Evolutionary conservation across 2,113 vertebrate genomes (phyloP).

Genomic region (Fregetta grallaria): DNA sequence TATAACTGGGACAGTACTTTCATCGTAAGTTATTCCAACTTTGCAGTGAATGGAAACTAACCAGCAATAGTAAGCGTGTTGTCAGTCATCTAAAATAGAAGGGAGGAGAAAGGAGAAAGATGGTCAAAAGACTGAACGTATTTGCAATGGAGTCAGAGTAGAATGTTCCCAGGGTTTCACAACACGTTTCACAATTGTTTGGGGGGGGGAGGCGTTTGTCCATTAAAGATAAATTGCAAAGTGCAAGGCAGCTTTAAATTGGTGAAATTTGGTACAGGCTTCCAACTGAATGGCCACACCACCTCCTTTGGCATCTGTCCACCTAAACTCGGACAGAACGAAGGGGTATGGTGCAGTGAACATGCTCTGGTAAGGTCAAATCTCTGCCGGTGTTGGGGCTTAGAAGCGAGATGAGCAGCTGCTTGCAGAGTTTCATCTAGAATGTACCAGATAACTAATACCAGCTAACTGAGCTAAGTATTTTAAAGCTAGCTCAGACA

Average conservation of each 20-base stretch:
- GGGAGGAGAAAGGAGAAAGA: slow-evolving; percentile 1
- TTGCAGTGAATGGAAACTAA: slow-evolving; percentile 56
- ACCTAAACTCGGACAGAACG: not conserved
- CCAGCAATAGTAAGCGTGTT: slow-evolving; percentile 32
- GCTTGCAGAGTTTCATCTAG: not conserved
- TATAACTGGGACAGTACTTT: slow-evolving; percentile 53
- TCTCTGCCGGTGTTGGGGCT: not conserved
- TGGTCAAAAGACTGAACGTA: not conserved
- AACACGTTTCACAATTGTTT: not conserved
- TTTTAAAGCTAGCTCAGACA: not conserved
- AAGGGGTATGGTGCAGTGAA: not conserved
- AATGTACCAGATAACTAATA: not conserved
- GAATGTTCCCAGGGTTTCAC: not conserved
- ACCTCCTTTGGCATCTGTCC: not conserved
- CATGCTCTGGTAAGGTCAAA: not conserved
- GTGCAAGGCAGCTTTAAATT: not conserved
- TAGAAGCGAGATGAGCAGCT: not conserved
- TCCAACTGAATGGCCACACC: not conserved
- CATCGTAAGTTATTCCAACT: slow-evolving; percentile 45
- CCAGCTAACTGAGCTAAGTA: not conserved
- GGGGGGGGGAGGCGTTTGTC: not conserved
- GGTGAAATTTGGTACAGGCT: not conserved
- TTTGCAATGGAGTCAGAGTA: not conserved
- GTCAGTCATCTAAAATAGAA: slow-evolving; percentile 52
- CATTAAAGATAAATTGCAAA: not conserved